Conservation (phyloP, 2,888 invertebrate genomes). For the Capitulum mitella region DNA sequence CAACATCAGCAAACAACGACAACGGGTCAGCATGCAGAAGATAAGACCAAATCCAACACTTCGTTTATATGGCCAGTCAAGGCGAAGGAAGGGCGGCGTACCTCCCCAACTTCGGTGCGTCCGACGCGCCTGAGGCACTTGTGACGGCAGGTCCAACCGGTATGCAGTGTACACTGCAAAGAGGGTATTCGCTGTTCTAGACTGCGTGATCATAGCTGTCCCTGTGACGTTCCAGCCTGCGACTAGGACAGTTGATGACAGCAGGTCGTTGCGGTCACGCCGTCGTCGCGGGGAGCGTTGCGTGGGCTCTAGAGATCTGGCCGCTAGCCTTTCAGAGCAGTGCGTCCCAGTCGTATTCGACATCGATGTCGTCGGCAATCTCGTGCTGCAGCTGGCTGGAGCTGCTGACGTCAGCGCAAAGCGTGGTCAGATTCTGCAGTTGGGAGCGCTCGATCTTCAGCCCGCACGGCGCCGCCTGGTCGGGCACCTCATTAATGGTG, state of each 20-base stretch:
- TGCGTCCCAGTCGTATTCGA: slow-evolving; percentile 18
- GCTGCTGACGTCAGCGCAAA: slow-evolving; percentile 1
- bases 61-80: too few relatives aligned
- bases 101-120: too few relatives aligned
- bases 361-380: neutral
- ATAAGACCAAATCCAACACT: neutral
- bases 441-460: slow-evolving; percentile 6
- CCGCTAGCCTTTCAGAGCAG: neutral
- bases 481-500: slow-evolving; percentile 30
- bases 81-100: too few relatives aligned
- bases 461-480: neutral
- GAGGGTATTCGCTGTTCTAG: too few relatives aligned
- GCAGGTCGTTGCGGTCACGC: too few relatives aligned
- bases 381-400: neutral
- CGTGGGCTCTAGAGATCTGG: too few relatives aligned
- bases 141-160: neutral
- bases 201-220: too few relatives aligned
- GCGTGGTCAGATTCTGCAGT: slow-evolving; percentile 10
- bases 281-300: too few relatives aligned
- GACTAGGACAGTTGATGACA: too few relatives aligned
- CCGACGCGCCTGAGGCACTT: neutral
- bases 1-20: neutral
- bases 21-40: neutral
- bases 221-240: too few relatives aligned
- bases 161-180: too few relatives aligned